Percentiles rank a stretch among this genome's conserved stretches.
These are phyloP conservation scores for Falco naumanni DNA, from an alignment of 2,797 vertebrate species.

Conservation along the genomic window DNA sequence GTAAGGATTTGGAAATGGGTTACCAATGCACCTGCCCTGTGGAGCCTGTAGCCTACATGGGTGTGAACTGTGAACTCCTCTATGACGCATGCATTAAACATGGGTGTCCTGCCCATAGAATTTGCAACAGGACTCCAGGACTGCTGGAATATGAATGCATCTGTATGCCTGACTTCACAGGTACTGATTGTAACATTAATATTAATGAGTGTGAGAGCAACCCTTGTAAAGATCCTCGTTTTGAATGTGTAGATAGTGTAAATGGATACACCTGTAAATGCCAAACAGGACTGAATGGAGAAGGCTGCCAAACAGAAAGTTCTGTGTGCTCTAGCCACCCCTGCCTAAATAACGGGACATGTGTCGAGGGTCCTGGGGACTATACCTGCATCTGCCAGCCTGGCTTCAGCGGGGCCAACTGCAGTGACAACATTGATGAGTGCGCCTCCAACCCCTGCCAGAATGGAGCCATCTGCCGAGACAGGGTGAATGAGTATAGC, in stretches of 20 bases:
- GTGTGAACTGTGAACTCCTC: constrained; percentile 80
- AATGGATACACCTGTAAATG: constrained; percentile 81
- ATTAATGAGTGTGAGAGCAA: constrained; percentile 77
- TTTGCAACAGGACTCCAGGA: constrained; percentile 76
- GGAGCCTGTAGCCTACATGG: constrained; percentile 74
- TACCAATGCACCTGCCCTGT: constrained; percentile 82
- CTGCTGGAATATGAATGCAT: constrained; percentile 75
- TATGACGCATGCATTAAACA: constrained; percentile 78
- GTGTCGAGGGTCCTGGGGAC: constrained; percentile 68
- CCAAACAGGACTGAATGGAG: constrained; percentile 69
- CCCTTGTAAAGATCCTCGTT: constrained; percentile 77
- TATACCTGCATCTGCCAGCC: constrained; percentile 79
- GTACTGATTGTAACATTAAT: constrained; percentile 68
- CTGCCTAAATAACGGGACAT: constrained; percentile 84
- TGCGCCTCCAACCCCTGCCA: constrained; percentile 87
- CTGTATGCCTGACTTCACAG: constrained; percentile 76
- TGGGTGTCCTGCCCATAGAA: constrained; percentile 66
- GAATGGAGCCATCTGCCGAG: constrained; percentile 92
- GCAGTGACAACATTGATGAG: constrained; percentile 81
- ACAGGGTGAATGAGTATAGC: constrained; percentile 73
- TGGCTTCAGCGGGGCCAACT: constrained; percentile 81
- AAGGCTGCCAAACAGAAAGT: constrained; percentile 74
- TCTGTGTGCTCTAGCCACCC: constrained; percentile 76
- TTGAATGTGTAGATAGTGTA: constrained; percentile 72
- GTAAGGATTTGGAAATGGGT: constrained; percentile 71